Base-by-base conservation (phyloP, 2,797 vertebrate species). In the Alcedo quadribrachys region DNA sequence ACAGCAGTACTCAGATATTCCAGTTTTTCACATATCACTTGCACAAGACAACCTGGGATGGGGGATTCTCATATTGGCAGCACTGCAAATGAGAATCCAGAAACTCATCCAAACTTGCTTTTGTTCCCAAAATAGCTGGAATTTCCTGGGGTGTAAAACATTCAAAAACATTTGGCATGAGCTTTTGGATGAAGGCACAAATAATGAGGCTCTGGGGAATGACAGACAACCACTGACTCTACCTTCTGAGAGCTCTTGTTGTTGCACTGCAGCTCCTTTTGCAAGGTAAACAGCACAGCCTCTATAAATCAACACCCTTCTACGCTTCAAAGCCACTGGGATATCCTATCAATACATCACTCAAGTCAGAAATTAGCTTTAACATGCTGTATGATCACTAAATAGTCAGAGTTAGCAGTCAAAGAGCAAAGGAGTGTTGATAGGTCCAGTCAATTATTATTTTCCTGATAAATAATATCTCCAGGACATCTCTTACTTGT, bases 401-500 rank as follows among this genome's bases (percentile, higher is more conserved):
- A 73, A 69, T 76, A 86, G 65, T 75, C 70, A 61, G 74, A 69
- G 77, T 92, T 25, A 48, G 78, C 92, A 94, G 90, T 78, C 92
- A 74, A 89, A 80, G 61, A 66, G 78, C 76, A 93, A 93, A 91
- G 8, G 8, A 93, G 78, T 42, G 87, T 75, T 85, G 73, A 92
- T 63, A 90, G 93, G 79, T 92, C 66, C 84, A 74, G 63, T 89
- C 95, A 90, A 88, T 91, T 94, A 74, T 87, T 85, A 87, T 83
- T 93, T 75, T 92, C 89, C 85, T 88, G 61, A 85, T 82, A 85
- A 94, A 85, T 61, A 87, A 3, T 80, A 86, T 57, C 76, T 79
- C 81, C 74, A 75, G 70, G 70, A 95, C 89, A 66, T 89, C 88
- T 92, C 93, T 85, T 80, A 45, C 42, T 90, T 51, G 37, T 89